Base-by-base conservation (phyloP, 2,113 vertebrate species). In the Oriolus oriolus region DNA sequence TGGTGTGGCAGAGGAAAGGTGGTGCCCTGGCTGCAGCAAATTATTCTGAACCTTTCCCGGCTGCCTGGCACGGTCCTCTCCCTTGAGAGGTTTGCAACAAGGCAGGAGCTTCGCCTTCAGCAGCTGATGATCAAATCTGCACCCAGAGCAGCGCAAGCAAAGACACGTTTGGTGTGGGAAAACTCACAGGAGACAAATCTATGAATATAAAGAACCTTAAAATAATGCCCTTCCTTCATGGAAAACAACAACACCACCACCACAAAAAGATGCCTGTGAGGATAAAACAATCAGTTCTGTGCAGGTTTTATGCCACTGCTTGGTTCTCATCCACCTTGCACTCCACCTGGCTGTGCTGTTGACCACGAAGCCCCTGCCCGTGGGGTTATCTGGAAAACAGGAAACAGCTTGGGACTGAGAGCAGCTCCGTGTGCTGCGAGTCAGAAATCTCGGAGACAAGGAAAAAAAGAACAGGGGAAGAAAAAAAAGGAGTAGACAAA, bases 311-410 rank as follows among this genome's bases (percentile, higher is more conserved):
- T 71, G 76, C 16, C 65, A 70, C 24, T 4, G 9, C 78, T 94
- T 26, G 19, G 44, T 39, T 70, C 80, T 79, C 60, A 61, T 47
- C 83, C 74, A 30, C 81, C 75, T 63, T 47, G 64, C 18, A 17
- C 75, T 97, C 96, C 96, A 95, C 91, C 90, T 96, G 94, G 94
- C 81, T 97, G 95, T 97, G 96, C 95, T 97, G 85, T 96, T 96
- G 95, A 86, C 94, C 70, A 3, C 41, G 41, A 81, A 97, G 96
- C 79, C 69, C 91, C 71, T 84, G 84, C 44, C 69, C 16, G 41
- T 8, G 64, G 66, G 59, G 57, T 93, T 96, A 86, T 79, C 87
- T 85, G 90, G 68, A 90, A 93, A 94, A 96, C 93, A 97, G 93
- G 89, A 88, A 97, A 94, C 77, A 39, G 74, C 11, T 89, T 56